Evolutionary conservation across 2,113 vertebrate species (phyloP).

Genomic region (Galbula dea): DNA sequence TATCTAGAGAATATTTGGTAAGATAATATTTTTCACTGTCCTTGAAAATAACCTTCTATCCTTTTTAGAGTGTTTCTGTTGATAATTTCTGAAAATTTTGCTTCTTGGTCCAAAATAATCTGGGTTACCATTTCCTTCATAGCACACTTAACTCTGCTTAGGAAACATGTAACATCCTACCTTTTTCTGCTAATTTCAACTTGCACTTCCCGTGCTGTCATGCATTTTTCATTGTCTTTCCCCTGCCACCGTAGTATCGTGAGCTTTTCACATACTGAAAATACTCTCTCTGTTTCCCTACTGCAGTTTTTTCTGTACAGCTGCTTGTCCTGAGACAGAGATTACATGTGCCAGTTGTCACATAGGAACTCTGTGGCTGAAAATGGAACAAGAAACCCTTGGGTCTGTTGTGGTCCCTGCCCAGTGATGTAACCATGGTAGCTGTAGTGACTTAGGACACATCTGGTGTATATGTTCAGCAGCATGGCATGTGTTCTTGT

Average conservation of each 20-base stretch:
- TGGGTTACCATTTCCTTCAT: not conserved
- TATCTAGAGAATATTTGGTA: not conserved
- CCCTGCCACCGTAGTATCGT: not conserved
- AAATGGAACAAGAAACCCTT: not conserved
- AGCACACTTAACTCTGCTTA: not conserved
- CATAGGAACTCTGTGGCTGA: not conserved
- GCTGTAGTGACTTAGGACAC: not conserved
- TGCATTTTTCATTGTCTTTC: not conserved
- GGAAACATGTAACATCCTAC: not conserved
- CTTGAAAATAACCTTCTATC: not conserved
- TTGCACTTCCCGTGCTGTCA: not conserved
- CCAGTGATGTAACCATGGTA: not conserved
- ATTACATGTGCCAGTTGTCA: not conserved
- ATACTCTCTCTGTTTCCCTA: not conserved
- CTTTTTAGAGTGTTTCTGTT: not conserved
- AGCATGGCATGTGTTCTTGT: not conserved
- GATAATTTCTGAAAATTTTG: not conserved
- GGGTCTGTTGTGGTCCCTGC: not conserved
- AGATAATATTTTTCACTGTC: not conserved
- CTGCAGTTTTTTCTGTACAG: not conserved
- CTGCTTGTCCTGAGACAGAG: not conserved
- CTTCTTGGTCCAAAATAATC: not conserved
- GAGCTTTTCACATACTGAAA: not conserved
- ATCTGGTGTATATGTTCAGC: not conserved
- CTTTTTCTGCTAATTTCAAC: not conserved